Evolutionary conservation across 2,888 invertebrate genomes (phyloP).

Genomic region (Xylocampa areola): DNA sequence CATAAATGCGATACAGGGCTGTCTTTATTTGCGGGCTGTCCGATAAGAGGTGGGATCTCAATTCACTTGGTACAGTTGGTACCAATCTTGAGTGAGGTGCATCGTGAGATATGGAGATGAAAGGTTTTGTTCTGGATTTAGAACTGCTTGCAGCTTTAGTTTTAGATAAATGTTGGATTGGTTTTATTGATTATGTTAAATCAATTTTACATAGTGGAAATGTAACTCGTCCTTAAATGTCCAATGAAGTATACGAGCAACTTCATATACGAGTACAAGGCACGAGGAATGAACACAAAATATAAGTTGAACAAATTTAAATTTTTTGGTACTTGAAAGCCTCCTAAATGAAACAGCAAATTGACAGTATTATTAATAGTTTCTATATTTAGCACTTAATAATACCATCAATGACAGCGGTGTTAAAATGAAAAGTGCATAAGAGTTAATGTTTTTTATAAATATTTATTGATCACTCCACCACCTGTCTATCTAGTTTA

Average conservation of each 20-base stretch:
- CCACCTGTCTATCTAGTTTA: background rate
- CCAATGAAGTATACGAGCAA: no score
- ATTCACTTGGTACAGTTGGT: slow-evolving; percentile 43
- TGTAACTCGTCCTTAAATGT: no score
- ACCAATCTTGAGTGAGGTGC: slow-evolving; percentile 52
- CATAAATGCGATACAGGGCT: slow-evolving; percentile 74
- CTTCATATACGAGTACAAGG: no score
- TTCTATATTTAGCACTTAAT: background rate
- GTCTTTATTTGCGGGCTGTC: slow-evolving; percentile 73
- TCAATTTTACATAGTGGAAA: no score
- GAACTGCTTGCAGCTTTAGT: background rate
- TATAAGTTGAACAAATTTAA: no score
- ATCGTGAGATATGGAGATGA: slow-evolving; percentile 48
- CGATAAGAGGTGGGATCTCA: slow-evolving; percentile 60
- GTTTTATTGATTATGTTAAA: no score
- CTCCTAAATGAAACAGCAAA: background rate
- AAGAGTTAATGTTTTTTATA: background rate
- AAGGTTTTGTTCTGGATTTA: slow-evolving; percentile 36
- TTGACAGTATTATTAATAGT: background rate
- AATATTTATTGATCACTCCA: slow-evolving; percentile 24
- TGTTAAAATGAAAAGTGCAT: background rate
- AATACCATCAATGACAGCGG: background rate
- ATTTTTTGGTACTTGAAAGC: no score
- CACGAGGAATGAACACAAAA: no score
- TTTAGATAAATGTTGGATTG: no score